These are phyloP conservation scores for Crepidodera aurea DNA, from an alignment of 2,888 invertebrate genomes.

Conservation along the genomic window DNA sequence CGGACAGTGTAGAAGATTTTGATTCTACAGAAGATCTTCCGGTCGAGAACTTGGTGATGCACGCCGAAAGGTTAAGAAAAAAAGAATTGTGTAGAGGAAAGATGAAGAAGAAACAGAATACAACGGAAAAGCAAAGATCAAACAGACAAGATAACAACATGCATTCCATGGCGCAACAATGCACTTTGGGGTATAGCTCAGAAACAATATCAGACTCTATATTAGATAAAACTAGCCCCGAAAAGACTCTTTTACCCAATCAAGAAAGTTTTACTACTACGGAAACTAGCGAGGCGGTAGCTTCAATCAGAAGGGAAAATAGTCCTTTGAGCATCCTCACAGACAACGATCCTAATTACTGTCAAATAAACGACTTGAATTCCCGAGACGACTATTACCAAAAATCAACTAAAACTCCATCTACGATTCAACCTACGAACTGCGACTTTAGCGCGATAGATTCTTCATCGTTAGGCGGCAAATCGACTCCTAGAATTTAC, in stretches of 20 bases:
- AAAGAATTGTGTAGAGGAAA: constrained; percentile 48
- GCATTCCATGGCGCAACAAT: constrained; percentile 75
- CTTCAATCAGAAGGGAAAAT: constrained; percentile 44
- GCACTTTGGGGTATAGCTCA: constrained; percentile 72
- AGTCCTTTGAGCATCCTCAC: constrained; percentile 44
- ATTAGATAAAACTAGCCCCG: constrained; percentile 49
- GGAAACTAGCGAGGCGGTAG: constrained; percentile 27
- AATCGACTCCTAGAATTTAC: constrained; percentile 57
- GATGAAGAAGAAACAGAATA: constrained; percentile 48
- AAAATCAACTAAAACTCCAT: background rate
- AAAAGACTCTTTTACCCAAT: constrained; percentile 58
- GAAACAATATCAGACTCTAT: constrained; percentile 61
- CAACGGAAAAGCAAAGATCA: constrained; percentile 22
- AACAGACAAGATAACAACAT: constrained; percentile 58
- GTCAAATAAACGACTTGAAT: constrained; percentile 37
- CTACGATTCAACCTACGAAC: constrained; percentile 36
- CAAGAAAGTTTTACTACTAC: constrained; percentile 34
- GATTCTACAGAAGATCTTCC: constrained; percentile 54
- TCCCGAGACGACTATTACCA: constrained; percentile 26
- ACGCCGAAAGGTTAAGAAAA: constrained; percentile 52
- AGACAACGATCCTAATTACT: constrained; percentile 37
- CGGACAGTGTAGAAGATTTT: constrained; percentile 70
- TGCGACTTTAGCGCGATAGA: constrained; percentile 53
- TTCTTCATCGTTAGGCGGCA: constrained; percentile 35
- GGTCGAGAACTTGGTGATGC: constrained; percentile 54